Percentiles rank a stretch among this genome's conserved stretches.
Evolutionary conservation across 2,888 invertebrate species (phyloP).

Genomic region (Cheilosia pagana): DNA sequence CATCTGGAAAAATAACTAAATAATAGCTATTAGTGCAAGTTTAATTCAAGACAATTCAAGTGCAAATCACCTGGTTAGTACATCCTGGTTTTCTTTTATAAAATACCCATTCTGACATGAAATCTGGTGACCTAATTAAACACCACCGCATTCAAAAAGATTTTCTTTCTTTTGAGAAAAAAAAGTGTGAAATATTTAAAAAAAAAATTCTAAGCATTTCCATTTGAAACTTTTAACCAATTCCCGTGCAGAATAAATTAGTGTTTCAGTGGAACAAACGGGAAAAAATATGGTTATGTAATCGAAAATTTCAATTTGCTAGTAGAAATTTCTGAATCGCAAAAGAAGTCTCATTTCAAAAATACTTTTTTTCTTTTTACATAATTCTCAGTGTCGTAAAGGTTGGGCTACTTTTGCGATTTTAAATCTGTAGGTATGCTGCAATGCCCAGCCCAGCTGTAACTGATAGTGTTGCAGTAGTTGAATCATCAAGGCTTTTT

Average conservation of each 20-base stretch:
- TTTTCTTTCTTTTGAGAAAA: conserved; percentile 6
- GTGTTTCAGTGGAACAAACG: conserved; percentile 18
- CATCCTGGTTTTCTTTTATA: not conserved
- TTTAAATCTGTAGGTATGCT: not conserved
- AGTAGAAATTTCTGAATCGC: conserved; percentile 40
- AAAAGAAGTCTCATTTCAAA: conserved; percentile 44
- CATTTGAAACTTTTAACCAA: conserved; percentile 1
- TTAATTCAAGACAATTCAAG: not conserved
- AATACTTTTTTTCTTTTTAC: conserved; percentile 44
- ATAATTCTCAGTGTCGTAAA: conserved; percentile 30
- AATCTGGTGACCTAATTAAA: conserved; percentile 44
- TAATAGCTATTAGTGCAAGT: conserved; percentile 1
- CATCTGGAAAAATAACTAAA: conserved; percentile 44
- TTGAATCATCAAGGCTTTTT: conserved; percentile 7
- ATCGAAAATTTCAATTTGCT: conserved; percentile 29
- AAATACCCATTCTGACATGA: not conserved
- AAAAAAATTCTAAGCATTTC: conserved; percentile 13
- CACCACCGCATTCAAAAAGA: not conserved
- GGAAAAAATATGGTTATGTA: conserved; percentile 49
- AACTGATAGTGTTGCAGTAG: not conserved
- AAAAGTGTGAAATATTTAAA: conserved; percentile 13
- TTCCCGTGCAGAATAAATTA: not conserved
- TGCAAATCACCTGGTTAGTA: conserved; percentile 53
- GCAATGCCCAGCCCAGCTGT: not conserved
- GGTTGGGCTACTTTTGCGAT: not conserved